A percentile compares a stretch with the other conserved stretches of the same genome.
Conservation (phyloP, 2,113 vertebrate genomes). For the Cephalopterus ornatus region DNA sequence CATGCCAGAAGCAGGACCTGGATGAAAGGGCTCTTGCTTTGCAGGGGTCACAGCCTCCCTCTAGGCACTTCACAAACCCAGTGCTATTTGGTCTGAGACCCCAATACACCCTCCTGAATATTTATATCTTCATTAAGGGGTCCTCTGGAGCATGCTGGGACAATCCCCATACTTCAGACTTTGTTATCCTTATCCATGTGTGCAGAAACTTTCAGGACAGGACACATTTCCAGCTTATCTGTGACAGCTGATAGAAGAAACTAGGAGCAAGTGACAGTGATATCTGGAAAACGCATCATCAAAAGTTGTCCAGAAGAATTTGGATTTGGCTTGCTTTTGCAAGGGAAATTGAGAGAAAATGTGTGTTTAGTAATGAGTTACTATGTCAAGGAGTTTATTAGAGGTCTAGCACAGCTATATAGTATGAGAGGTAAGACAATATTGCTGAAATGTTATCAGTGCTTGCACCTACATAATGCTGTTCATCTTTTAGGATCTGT, state of each 20-base stretch:
- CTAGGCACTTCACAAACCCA: neutral
- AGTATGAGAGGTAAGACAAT: neutral
- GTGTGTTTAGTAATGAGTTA: neutral
- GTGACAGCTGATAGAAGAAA: neutral
- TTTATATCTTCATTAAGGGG: neutral
- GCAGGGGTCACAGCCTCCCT: neutral
- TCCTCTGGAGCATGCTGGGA: neutral
- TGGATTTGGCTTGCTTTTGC: neutral
- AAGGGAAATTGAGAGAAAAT: neutral
- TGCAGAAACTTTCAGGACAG: neutral
- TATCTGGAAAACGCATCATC: neutral
- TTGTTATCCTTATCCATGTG: neutral
- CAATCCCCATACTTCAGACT: neutral
- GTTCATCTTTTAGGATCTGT: neutral
- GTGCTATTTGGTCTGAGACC: neutral
- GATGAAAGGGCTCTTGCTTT: neutral
- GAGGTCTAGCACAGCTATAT: neutral
- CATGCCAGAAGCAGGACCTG: fast-evolving
- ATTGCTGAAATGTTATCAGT: neutral
- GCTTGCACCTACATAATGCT: neutral
- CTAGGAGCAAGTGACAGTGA: neutral
- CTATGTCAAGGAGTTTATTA: neutral
- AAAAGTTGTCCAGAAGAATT: neutral
- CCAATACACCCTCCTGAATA: fast-evolving
- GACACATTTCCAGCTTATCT: neutral